phyloP scores from a whole-genome alignment of 2,888 invertebrate species.

The Fragum sueziense region DNA sequence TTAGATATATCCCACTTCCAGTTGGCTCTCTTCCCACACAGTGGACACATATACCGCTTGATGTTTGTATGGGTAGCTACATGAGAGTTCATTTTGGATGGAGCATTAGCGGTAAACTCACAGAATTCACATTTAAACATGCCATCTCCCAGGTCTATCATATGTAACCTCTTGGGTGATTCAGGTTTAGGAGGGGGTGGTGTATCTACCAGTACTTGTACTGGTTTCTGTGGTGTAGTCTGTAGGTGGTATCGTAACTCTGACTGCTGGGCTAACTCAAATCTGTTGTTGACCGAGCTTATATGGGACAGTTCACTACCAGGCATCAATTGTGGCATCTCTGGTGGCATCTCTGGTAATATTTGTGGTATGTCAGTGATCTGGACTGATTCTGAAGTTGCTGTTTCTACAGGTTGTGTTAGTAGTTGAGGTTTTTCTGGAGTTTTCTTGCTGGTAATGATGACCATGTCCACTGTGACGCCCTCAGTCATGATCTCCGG shows the following conservation, averaged over 20 bases:
- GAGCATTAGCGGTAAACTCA: slow-evolving; percentile 71
- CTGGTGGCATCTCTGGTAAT: too few relatives aligned
- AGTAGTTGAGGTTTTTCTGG: slow-evolving; percentile 6
- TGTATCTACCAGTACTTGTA: background rate
- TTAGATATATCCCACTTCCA: slow-evolving; percentile 81
- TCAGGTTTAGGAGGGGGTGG: slow-evolving; percentile 11
- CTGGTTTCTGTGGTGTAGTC: background rate
- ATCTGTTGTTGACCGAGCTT: too few relatives aligned
- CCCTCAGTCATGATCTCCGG: slow-evolving; percentile 70
- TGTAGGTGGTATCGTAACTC: too few relatives aligned
- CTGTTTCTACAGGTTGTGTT: too few relatives aligned
- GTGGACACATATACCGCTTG: slow-evolving; percentile 79
- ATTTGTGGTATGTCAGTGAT: too few relatives aligned
- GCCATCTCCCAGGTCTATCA: slow-evolving; percentile 58
- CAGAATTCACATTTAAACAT: slow-evolving; percentile 69
- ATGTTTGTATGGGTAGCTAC: slow-evolving; percentile 79
- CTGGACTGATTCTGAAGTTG: too few relatives aligned
- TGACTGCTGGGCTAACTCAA: too few relatives aligned
- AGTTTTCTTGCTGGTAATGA: slow-evolving; percentile 48
- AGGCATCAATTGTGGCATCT: too few relatives aligned
- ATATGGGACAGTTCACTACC: too few relatives aligned
- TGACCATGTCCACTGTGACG: slow-evolving; percentile 67
- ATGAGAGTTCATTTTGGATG: slow-evolving; percentile 79
- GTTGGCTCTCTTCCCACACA: slow-evolving; percentile 80
- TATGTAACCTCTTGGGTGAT: slow-evolving; percentile 58